phyloP scores from a whole-genome alignment of 2,888 invertebrate genomes.

The Hydroisotoma schaefferi region DNA sequence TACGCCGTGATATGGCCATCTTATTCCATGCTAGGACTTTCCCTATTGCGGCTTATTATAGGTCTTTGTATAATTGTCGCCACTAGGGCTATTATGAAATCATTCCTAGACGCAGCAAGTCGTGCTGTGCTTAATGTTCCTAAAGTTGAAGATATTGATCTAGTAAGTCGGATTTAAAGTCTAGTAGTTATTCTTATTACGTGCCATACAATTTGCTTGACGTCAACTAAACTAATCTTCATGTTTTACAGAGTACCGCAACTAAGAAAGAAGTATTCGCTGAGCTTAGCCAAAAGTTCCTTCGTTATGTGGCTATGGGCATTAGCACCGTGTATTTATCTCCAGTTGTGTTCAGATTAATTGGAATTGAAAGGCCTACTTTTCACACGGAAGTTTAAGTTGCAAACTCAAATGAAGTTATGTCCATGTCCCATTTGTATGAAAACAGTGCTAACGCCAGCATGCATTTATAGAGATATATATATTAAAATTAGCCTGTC shows the following conservation, averaged over 20 bases:
- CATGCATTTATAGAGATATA: too few relatives aligned
- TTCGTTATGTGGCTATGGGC: slow-evolving; percentile 75
- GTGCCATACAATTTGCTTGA: neutral
- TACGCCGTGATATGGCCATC: slow-evolving; percentile 77
- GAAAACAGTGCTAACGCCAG: too few relatives aligned
- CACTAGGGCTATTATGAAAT: slow-evolving; percentile 48
- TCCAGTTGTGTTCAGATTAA: slow-evolving; percentile 70
- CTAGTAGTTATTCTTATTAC: neutral
- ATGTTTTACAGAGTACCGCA: slow-evolving; percentile 51
- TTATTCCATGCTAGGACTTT: slow-evolving; percentile 65
- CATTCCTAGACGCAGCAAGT: neutral
- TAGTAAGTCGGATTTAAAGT: neutral
- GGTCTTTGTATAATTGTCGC: slow-evolving; percentile 72
- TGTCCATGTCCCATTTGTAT: too few relatives aligned
- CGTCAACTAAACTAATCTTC: neutral
- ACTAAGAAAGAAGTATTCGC: slow-evolving; percentile 60
- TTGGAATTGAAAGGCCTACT: slow-evolving; percentile 74
- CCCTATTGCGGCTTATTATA: slow-evolving; percentile 65
- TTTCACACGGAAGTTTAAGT: slow-evolving; percentile 78
- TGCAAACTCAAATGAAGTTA: too few relatives aligned
- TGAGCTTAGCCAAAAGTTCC: slow-evolving; percentile 78
- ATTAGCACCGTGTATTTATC: slow-evolving; percentile 71
- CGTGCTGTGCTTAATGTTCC: neutral
- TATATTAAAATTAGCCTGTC: too few relatives aligned
- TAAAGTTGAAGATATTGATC: neutral